These are phyloP conservation scores for Odontophorus gujanensis DNA, from an alignment of 2,113 vertebrate species.

Conservation along the genomic window DNA sequence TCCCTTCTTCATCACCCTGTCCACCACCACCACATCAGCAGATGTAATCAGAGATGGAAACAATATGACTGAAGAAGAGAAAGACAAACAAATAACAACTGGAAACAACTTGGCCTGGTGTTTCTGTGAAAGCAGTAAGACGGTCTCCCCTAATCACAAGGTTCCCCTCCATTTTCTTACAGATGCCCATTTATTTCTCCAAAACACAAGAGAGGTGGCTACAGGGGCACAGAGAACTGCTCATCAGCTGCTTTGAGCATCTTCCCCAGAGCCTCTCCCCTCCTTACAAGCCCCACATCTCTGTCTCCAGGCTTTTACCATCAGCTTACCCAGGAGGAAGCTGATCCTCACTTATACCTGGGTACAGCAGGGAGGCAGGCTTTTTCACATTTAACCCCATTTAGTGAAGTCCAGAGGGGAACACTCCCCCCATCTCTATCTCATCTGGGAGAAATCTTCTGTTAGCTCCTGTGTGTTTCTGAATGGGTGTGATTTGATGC, in stretches of 20 bases:
- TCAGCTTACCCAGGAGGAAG: fast-evolving
- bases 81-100: not conserved
- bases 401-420: not conserved
- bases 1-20: not conserved
- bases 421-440: not conserved
- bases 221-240: not conserved
- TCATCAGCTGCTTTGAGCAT: not conserved
- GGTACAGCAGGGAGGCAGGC: not conserved
- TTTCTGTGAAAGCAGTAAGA: not conserved
- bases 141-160: not conserved
- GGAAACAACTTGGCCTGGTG: not conserved
- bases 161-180: not conserved
- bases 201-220: not conserved
- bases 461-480: fast-evolving
- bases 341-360: not conserved
- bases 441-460: fast-evolving
- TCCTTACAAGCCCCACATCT: not conserved
- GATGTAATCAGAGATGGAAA: not conserved
- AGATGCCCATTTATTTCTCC: not conserved
- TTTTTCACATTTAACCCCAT: not conserved
- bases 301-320: not conserved
- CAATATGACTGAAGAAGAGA: not conserved
- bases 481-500: not conserved
- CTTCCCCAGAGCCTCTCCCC: not conserved
- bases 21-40: not conserved